Conservation (phyloP, 1,140 invertebrate species). For the Bombus sibiricus region DNA sequence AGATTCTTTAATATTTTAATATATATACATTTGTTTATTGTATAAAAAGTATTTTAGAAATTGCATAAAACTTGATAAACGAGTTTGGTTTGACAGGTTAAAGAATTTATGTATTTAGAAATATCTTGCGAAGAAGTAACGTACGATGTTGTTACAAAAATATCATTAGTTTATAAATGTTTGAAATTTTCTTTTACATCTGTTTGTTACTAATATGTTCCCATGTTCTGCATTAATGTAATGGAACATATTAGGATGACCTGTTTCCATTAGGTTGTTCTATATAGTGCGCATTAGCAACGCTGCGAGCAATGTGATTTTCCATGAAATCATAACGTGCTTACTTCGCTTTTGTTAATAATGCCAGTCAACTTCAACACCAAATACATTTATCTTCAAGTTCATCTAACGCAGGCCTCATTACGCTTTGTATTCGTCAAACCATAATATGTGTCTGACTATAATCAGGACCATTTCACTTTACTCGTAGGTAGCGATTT, state of each 20-base stretch:
- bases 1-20: too few relatives aligned
- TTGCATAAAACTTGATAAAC: background rate
- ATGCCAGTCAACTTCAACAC: background rate
- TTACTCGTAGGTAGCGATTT: background rate
- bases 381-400: slow-evolving; percentile 2
- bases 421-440: slow-evolving; percentile 1
- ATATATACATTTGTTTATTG: too few relatives aligned
- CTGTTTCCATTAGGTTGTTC: background rate
- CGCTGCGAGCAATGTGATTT: slow-evolving; percentile 10
- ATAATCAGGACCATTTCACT: background rate
- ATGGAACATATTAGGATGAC: background rate
- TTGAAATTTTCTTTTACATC: background rate
- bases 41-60: background rate
- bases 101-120: background rate
- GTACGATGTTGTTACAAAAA: background rate
- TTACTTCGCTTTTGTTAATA: background rate
- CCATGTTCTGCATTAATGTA: background rate
- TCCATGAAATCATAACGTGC: background rate
- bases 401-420: background rate
- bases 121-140: background rate
- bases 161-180: background rate
- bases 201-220: background rate
- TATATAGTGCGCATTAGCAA: background rate
- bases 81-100: background rate
- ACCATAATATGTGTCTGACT: background rate